Evolutionary conservation across 2,797 vertebrate genomes (phyloP).

Genomic region (Halcyon chelicuti): DNA sequence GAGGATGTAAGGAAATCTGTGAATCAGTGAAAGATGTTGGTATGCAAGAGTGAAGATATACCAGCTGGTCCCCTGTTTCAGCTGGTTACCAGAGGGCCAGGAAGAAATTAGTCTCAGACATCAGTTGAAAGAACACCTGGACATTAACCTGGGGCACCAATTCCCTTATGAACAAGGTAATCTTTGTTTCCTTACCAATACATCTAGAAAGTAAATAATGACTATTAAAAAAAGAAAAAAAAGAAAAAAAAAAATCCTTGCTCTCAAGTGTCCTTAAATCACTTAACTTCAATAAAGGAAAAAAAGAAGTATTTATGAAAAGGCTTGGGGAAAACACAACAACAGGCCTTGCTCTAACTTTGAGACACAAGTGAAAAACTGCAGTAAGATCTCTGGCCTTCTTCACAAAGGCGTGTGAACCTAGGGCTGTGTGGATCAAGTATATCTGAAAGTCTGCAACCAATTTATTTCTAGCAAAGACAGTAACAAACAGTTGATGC

Average conservation of each 20-base stretch:
- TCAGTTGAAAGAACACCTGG: conserved; percentile 83
- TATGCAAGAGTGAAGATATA: conserved; percentile 78
- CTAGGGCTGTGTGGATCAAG: not conserved
- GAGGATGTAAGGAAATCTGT: conserved; percentile 76
- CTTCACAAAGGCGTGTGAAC: not conserved
- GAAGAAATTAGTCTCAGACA: conserved; percentile 85
- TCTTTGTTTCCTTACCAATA: conserved; percentile 80
- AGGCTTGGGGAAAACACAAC: not conserved
- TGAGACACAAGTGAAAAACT: not conserved
- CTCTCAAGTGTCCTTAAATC: conserved; percentile 55
- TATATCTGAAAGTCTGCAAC: not conserved
- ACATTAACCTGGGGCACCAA: conserved; percentile 80
- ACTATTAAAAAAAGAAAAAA: conserved; percentile 26
- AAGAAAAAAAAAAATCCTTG: not conserved
- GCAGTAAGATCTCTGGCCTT: not conserved
- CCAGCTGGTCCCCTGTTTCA: conserved; percentile 78
- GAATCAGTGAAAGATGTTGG: conserved; percentile 82
- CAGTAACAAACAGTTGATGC: not conserved
- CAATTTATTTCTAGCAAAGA: not conserved
- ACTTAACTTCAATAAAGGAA: conserved; percentile 1
- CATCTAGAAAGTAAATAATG: conserved; percentile 71
- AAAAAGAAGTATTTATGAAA: not conserved
- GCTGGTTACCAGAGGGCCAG: conserved; percentile 81
- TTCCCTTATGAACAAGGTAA: conserved; percentile 78
- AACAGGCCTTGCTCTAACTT: not conserved